Evolutionary conservation across 2,113 vertebrate genomes (phyloP).

Genomic region (Corythoichthys haematopterus): DNA sequence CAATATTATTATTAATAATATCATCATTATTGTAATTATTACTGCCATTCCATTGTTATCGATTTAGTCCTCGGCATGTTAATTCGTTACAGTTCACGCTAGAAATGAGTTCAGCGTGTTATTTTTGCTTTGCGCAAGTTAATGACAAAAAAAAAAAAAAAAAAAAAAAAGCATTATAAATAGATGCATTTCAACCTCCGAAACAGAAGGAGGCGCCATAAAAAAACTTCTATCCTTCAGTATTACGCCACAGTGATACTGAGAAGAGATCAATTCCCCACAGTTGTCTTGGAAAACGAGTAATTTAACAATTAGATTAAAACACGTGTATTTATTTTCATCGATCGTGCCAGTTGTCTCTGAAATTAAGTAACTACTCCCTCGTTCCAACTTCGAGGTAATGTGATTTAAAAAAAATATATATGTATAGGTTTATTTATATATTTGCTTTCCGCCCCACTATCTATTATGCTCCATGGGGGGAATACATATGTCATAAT

Average conservation of each 20-base stretch:
- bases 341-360: background rate
- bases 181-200: background rate
- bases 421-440: background rate
- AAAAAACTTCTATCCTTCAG: background rate
- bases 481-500: background rate
- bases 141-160: background rate
- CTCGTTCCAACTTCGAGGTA: background rate
- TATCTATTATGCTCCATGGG: background rate
- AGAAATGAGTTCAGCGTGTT: background rate
- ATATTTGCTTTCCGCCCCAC: background rate
- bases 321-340: background rate
- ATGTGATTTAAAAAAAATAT: background rate
- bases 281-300: background rate
- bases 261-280: background rate
- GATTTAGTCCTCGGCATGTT: no score
- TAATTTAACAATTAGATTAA: background rate
- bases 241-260: background rate
- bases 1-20: background rate
- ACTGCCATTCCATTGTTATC: background rate
- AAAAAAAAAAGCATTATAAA: background rate
- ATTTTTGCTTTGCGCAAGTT: background rate
- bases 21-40: background rate
- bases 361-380: background rate
- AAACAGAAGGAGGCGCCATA: background rate
- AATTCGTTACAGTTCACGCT: background rate